Conservation (phyloP, 2,113 vertebrate species). For the Platichthys stellatus region DNA sequence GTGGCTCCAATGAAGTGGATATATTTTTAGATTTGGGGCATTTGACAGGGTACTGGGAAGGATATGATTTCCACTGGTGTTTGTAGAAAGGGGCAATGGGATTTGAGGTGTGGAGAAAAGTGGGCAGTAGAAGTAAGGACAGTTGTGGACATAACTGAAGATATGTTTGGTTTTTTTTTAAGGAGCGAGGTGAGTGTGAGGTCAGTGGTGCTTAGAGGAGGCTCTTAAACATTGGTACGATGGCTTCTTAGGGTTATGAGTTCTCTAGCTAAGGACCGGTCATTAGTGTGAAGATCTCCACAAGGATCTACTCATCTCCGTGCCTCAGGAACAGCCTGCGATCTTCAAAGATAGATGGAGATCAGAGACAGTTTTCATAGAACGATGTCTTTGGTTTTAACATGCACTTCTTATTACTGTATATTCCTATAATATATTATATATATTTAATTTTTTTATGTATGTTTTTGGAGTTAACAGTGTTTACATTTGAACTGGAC, state of each 20-base stretch:
- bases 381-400: too few species aligned
- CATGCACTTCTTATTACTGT: too few species aligned
- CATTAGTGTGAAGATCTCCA: background rate
- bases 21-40: slow-evolving; percentile 52
- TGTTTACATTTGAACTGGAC: too few species aligned
- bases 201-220: slow-evolving; percentile 44
- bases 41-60: slow-evolving; percentile 28
- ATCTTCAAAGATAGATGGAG: background rate
- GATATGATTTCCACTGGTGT: slow-evolving; percentile 17
- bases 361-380: too few species aligned
- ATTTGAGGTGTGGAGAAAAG: background rate
- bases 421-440: too few species aligned
- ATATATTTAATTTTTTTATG: too few species aligned
- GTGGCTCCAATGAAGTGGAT: slow-evolving; percentile 15
- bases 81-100: background rate
- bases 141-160: background rate
- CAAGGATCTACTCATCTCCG: background rate
- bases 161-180: slow-evolving; percentile 17
- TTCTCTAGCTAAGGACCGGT: slow-evolving; percentile 17
- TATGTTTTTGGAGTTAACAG: too few species aligned
- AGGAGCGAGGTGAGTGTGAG: slow-evolving; percentile 50
- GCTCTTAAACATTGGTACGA: slow-evolving; percentile 33
- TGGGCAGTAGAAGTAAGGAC: background rate
- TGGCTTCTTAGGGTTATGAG: slow-evolving; percentile 14
- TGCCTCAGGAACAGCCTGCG: too few species aligned